A percentile compares a stretch with the other conserved stretches of the same genome.
These are phyloP conservation scores for Actinostola sp. DNA, from an alignment of 92 coral and sea anemone genomes.

Conservation along the genomic window DNA sequence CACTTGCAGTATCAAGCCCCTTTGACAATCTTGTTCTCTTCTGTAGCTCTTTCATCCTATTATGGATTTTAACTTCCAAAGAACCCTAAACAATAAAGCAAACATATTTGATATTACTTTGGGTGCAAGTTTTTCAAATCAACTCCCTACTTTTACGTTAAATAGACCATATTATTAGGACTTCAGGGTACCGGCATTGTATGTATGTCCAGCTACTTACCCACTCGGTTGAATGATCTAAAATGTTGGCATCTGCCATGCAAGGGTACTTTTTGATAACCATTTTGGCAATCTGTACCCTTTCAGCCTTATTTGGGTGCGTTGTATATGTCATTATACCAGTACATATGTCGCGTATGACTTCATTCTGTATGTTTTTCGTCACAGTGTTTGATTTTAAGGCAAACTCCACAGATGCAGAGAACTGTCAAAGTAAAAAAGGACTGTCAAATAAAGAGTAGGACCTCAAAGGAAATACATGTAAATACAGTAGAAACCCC, in stretches of 20 bases:
- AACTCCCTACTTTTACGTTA: too few relatives aligned
- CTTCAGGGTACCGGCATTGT: too few relatives aligned
- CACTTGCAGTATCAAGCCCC: too few relatives aligned
- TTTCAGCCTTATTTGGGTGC: conserved; percentile 23
- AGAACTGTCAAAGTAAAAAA: conserved; percentile 28
- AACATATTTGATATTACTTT: too few relatives aligned
- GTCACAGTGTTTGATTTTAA: conserved; percentile 12
- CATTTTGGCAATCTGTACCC: conserved; percentile 29
- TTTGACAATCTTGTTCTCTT: neutral
- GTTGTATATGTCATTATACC: conserved; percentile 10
- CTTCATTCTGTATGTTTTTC: conserved; percentile 20
- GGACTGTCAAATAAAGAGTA: too few relatives aligned
- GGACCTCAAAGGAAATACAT: too few relatives aligned
- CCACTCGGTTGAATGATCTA: conserved; percentile 33
- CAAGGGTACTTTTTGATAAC: conserved; percentile 26
- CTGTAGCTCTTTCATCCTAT: neutral
- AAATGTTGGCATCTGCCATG: conserved; percentile 22
- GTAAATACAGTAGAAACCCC: too few relatives aligned
- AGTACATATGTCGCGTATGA: conserved; percentile 32
- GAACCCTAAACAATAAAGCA: neutral
- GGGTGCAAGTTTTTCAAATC: too few relatives aligned
- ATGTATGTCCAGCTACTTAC: too few relatives aligned
- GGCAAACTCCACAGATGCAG: conserved; percentile 23
- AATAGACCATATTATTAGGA: too few relatives aligned
- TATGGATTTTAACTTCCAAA: neutral